A percentile compares a stretch with the other conserved stretches of the same genome.
Conservation (phyloP, 2,113 vertebrate genomes). For the Odocoileus virginianus region DNA sequence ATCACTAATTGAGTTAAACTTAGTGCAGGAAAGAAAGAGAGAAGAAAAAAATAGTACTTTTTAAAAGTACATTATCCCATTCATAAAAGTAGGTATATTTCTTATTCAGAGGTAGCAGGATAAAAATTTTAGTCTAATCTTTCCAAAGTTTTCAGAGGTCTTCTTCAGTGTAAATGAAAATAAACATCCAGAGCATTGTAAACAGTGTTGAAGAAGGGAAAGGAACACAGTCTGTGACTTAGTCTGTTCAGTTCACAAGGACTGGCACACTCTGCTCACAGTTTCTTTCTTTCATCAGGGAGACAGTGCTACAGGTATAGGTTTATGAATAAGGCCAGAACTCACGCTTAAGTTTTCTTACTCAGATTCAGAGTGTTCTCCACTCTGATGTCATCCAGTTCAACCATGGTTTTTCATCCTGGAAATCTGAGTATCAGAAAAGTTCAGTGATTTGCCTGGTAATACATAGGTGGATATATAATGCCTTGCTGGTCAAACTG, state of each 20-base stretch:
- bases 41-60: neutral
- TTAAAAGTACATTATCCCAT: neutral
- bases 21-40: neutral
- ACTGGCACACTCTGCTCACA: neutral
- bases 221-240: neutral
- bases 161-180: constrained; percentile 23
- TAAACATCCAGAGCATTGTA: neutral
- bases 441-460: neutral
- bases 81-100: neutral
- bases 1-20: constrained; percentile 14
- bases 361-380: neutral
- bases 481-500: neutral
- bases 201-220: neutral
- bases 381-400: neutral
- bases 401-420: neutral
- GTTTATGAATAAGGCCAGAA: neutral
- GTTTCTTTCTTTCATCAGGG: neutral
- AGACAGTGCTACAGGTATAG: neutral
- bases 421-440: neutral
- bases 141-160: constrained; percentile 25
- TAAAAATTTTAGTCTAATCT: neutral
- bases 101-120: neutral
- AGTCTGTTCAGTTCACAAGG: neutral
- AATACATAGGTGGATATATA: neutral
- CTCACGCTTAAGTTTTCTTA: neutral